Evolutionary conservation across 2,888 invertebrate species (phyloP).

Genomic region (Eristalinus sepulchralis): DNA sequence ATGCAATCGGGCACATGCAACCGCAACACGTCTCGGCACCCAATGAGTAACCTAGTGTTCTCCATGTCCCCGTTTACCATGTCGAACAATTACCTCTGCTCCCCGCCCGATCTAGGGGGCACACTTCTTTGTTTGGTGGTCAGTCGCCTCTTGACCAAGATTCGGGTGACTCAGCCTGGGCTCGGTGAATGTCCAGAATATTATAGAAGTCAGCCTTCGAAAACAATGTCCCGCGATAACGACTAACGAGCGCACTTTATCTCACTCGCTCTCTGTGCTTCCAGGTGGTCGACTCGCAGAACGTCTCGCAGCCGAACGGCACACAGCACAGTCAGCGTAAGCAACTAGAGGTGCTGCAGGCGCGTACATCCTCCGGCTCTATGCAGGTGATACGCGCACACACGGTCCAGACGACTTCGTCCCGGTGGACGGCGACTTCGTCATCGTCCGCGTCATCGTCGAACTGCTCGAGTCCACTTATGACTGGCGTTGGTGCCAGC

Average conservation of each 20-base stretch:
- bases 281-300: constrained; percentile 81
- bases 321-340: constrained; percentile 80
- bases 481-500: constrained; percentile 28
- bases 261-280: constrained; percentile 71
- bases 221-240: background rate
- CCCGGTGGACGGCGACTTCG: constrained; percentile 77
- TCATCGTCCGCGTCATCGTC: constrained; percentile 73
- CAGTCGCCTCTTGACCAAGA: constrained; percentile 42
- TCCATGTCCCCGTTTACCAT: constrained; percentile 62
- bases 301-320: constrained; percentile 81
- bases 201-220: constrained; percentile 45
- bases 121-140: constrained; percentile 58
- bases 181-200: constrained; percentile 62
- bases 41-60: constrained; percentile 60
- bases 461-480: constrained; percentile 72
- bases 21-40: constrained; percentile 17
- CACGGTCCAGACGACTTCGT: constrained; percentile 80
- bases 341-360: constrained; percentile 87
- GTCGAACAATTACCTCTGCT: constrained; percentile 38
- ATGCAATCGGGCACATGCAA: constrained; percentile 42
- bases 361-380: constrained; percentile 85
- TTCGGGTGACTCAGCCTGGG: constrained; percentile 48
- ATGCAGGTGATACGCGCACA: constrained; percentile 87
- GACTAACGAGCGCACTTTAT: constrained; percentile 1
- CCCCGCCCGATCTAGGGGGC: background rate